phyloP scores from a whole-genome alignment of 1,140 invertebrate genomes.

The Aphelinus certus region DNA sequence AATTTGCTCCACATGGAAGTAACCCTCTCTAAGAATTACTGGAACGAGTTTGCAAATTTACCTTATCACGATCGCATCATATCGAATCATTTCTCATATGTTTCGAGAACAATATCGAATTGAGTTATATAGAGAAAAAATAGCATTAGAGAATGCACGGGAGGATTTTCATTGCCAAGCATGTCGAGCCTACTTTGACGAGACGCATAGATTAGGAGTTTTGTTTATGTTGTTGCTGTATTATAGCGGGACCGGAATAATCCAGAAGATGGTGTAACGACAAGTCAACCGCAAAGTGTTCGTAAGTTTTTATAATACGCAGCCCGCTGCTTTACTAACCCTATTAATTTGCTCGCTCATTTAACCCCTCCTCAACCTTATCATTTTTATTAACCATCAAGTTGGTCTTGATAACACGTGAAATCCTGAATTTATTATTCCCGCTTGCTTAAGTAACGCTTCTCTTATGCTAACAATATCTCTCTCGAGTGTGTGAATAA shows the following conservation, averaged over 20 bases:
- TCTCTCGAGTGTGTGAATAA: not conserved
- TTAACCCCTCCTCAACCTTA: not conserved
- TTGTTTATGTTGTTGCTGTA: slow-evolving; percentile 65
- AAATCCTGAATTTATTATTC: too few species aligned
- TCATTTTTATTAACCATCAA: too few species aligned
- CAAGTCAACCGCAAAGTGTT: slow-evolving; percentile 59
- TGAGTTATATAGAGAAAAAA: not conserved
- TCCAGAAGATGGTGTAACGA: slow-evolving; percentile 59
- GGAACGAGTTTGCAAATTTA: too few species aligned
- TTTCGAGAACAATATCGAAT: too few species aligned
- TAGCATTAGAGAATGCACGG: slow-evolving; percentile 25
- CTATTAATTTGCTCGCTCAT: slow-evolving; percentile 18
- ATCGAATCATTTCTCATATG: too few species aligned
- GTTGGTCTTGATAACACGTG: too few species aligned
- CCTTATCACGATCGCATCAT: too few species aligned
- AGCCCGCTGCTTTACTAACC: slow-evolving; percentile 40
- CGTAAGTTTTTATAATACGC: slow-evolving; percentile 57
- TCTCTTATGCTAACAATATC: not conserved
- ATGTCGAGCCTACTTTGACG: slow-evolving; percentile 46
- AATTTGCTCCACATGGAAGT: not conserved
- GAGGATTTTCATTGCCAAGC: slow-evolving; percentile 54
- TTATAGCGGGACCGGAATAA: slow-evolving; percentile 63
- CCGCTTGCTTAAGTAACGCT: not conserved
- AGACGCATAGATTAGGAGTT: slow-evolving; percentile 58
- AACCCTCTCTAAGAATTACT: too few species aligned